Percentiles rank a stretch among this genome's conserved stretches.
These are phyloP conservation scores for Spermophilus dauricus DNA, from an alignment of 2,113 vertebrate species.

Conservation along the genomic window DNA sequence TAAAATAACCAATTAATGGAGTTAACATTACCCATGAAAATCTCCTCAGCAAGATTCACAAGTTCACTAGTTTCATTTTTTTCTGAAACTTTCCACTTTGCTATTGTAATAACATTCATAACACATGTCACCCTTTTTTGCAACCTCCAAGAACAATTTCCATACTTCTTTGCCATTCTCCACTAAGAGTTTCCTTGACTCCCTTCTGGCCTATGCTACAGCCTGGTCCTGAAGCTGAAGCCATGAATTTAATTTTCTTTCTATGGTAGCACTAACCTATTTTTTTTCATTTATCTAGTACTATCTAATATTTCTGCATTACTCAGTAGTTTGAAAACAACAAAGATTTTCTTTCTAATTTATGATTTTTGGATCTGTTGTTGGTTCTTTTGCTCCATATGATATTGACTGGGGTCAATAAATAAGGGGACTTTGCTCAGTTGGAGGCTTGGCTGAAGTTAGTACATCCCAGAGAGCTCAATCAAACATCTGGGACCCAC, in stretches of 20 bases:
- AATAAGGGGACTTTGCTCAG: not conserved
- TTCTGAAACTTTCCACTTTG: not conserved
- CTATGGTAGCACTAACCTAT: not conserved
- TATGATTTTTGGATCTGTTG: not conserved
- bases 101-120: not conserved
- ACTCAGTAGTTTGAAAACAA: not conserved
- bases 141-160: not conserved
- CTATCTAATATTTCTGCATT: not conserved
- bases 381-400: not conserved
- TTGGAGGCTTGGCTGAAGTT: not conserved
- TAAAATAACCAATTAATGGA: slow-evolving; percentile 25
- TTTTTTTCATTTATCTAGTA: not conserved
- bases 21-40: slow-evolving; percentile 21
- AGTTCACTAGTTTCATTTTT: not conserved
- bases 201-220: not conserved
- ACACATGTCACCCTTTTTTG: not conserved
- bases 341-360: not conserved
- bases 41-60: not conserved
- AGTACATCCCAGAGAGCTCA: not conserved
- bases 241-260: not conserved
- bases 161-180: not conserved
- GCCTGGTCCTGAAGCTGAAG: not conserved
- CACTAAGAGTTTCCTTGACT: not conserved
- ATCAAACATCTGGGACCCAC: not conserved
- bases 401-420: not conserved